Evolutionary conservation across 2,113 vertebrate genomes (phyloP).

Genomic region (Mesoclemmys tuberculata): DNA sequence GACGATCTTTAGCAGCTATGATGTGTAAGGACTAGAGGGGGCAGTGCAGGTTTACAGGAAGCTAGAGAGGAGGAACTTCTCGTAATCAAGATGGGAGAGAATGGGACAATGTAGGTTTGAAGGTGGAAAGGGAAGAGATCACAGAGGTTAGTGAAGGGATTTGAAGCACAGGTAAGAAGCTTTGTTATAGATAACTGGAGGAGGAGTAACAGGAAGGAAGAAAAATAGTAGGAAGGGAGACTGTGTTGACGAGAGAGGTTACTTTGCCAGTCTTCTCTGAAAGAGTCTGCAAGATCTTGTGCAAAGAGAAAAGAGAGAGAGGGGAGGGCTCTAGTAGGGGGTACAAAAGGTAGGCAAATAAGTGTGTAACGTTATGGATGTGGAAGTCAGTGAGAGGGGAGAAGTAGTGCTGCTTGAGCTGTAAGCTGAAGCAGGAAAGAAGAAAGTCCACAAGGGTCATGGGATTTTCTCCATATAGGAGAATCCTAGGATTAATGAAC

Average conservation of each 20-base stretch:
- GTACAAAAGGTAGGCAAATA: not conserved
- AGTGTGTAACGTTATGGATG: not conserved
- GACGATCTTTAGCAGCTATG: not conserved
- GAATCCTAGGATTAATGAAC: not conserved
- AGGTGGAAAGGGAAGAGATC: not conserved
- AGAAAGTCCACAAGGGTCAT: not conserved
- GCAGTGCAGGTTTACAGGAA: not conserved
- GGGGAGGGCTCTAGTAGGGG: not conserved
- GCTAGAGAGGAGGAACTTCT: not conserved
- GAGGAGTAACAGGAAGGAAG: not conserved
- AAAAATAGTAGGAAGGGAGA: not conserved
- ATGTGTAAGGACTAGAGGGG: not conserved
- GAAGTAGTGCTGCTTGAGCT: not conserved
- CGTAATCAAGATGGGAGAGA: not conserved
- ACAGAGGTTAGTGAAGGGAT: rapidly evolving
- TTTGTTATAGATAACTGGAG: not conserved
- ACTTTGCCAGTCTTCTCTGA: not conserved
- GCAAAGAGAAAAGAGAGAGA: not conserved
- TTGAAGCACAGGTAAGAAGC: not conserved
- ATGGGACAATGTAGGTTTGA: not conserved
- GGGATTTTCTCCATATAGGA: not conserved
- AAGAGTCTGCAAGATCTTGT: not conserved
- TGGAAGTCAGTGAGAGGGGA: not conserved
- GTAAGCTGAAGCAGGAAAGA: not conserved
- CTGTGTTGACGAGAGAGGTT: not conserved